These are phyloP conservation scores for Tiaroga cobitis DNA, from an alignment of 2,797 vertebrate genomes.

Conservation along the genomic window DNA sequence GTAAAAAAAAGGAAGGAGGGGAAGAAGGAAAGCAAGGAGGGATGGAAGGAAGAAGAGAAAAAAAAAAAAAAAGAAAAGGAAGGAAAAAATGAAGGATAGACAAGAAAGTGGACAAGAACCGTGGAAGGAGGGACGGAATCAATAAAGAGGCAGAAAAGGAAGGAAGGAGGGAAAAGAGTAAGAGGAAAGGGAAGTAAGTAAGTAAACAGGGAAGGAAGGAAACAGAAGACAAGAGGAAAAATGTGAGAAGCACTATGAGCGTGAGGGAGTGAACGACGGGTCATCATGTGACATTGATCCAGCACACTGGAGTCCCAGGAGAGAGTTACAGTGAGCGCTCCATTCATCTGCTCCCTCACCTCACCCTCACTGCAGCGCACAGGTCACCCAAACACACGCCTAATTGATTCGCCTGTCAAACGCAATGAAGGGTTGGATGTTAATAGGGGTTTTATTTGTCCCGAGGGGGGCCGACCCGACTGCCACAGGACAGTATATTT, in stretches of 20 bases:
- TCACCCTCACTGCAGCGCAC: slow-evolving; percentile 84
- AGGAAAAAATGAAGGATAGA: not conserved
- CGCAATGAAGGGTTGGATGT: slow-evolving; percentile 92
- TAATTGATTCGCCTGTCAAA: slow-evolving; percentile 98
- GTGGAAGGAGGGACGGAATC: not conserved
- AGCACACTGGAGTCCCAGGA: slow-evolving; percentile 61
- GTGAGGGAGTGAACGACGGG: slow-evolving; percentile 18
- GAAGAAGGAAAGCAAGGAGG: not conserved
- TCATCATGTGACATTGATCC: slow-evolving; percentile 58
- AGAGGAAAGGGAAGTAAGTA: not conserved
- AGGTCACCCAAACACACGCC: slow-evolving; percentile 87
- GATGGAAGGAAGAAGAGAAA: not conserved
- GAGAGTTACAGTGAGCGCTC: slow-evolving; percentile 77
- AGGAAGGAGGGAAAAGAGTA: slow-evolving; percentile 2
- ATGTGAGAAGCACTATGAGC: not conserved
- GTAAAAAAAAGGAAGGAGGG: too few relatives aligned
- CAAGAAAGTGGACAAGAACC: not conserved
- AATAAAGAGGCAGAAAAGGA: not conserved
- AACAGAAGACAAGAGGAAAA: too few relatives aligned
- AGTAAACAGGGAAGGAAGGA: not conserved
- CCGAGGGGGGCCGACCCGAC: slow-evolving; percentile 78
- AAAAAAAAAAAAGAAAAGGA: not conserved
- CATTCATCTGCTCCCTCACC: slow-evolving; percentile 86
- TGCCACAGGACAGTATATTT: slow-evolving; percentile 82
- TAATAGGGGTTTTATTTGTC: slow-evolving; percentile 96